phyloP scores from a whole-genome alignment of 2,797 vertebrate species.

The Danio kyathit region DNA sequence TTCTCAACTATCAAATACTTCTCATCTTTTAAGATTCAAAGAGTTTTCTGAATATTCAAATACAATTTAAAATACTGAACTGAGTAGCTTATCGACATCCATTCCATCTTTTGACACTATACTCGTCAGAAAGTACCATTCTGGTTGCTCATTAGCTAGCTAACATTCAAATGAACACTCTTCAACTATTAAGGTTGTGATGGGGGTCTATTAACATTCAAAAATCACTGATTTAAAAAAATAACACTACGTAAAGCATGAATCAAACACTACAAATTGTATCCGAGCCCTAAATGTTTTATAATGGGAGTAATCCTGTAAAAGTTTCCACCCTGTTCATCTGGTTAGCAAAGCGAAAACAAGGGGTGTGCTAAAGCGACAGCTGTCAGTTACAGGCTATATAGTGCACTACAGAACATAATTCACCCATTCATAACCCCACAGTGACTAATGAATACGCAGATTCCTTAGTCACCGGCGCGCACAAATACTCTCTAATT shows the following conservation, averaged over 20 bases:
- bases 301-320: no score
- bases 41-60: no score
- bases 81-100: background rate
- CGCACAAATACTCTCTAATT: constrained; percentile 16
- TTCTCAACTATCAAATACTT: no score
- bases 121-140: background rate
- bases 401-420: constrained; percentile 51
- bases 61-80: background rate
- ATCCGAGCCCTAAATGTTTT: background rate
- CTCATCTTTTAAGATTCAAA: no score
- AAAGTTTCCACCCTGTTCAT: constrained; percentile 63
- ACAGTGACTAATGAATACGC: constrained; percentile 1
- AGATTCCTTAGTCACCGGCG: constrained; percentile 13
- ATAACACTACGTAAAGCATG: background rate
- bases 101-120: background rate
- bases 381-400: constrained; percentile 71
- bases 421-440: constrained; percentile 14
- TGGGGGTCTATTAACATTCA: background rate
- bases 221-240: background rate
- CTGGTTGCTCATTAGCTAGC: background rate
- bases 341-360: constrained; percentile 45
- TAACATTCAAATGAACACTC: no score
- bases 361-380: constrained; percentile 61
- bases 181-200: background rate
- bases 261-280: background rate